These are phyloP conservation scores for Venturia canescens DNA, from an alignment of 1,140 invertebrate genomes.

Conservation along the genomic window DNA sequence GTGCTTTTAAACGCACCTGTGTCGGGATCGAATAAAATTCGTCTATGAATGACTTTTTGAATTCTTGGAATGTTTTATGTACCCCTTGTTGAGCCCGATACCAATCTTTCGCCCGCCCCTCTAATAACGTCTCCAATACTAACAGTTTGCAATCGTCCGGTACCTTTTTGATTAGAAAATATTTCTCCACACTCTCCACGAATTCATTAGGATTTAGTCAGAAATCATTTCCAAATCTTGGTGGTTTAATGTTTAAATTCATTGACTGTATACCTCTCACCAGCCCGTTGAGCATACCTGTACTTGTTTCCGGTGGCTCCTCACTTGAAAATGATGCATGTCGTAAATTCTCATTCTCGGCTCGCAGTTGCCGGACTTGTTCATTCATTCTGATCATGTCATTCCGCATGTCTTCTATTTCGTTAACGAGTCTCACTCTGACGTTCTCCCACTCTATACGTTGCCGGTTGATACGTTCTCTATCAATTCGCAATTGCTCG, in stretches of 20 bases:
- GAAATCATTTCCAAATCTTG: slow-evolving; percentile 12
- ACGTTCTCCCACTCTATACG: not conserved
- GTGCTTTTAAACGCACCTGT: slow-evolving; percentile 42
- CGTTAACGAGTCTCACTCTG: not conserved
- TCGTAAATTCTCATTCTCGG: not conserved
- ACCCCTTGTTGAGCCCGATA: not conserved
- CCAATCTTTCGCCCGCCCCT: slow-evolving; percentile 1
- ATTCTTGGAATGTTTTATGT: slow-evolving; percentile 28
- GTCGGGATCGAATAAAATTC: slow-evolving; percentile 53
- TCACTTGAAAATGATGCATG: not conserved
- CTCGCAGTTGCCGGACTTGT: not conserved
- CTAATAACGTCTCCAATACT: slow-evolving; percentile 2
- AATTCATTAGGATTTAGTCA: not conserved
- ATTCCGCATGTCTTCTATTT: not conserved
- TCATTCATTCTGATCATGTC: not conserved
- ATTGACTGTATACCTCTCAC: slow-evolving; percentile 6
- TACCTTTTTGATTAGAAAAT: slow-evolving; percentile 17
- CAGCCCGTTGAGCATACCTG: slow-evolving; percentile 23
- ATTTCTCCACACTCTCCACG: not conserved
- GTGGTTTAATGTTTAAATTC: too few relatives aligned
- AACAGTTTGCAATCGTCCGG: slow-evolving; percentile 13
- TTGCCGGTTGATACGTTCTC: too few relatives aligned
- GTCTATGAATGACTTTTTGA: slow-evolving; percentile 39
- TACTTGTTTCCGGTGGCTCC: not conserved
- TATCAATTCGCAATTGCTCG: too few relatives aligned